phyloP scores from a whole-genome alignment of 2,113 vertebrate species.

The Echinops telfairi region DNA sequence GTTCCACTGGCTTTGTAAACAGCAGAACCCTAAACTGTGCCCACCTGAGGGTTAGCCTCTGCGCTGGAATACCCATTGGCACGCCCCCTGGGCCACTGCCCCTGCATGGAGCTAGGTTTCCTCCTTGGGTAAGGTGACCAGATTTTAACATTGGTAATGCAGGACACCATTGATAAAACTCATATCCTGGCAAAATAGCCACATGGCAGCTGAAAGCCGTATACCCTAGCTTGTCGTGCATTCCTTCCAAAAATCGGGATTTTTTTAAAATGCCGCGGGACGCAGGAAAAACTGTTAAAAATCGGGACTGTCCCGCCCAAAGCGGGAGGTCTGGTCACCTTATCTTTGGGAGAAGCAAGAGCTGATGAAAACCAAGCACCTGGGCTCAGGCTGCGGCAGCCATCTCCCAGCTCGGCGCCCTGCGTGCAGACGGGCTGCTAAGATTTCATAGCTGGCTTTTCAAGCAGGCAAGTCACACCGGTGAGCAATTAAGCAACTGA shows the following conservation, averaged over 20 bases:
- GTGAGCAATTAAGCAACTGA: conserved; percentile 48
- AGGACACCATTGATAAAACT: too few relatives aligned
- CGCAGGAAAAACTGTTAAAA: too few relatives aligned
- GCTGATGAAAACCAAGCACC: not conserved
- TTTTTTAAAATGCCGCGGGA: too few relatives aligned
- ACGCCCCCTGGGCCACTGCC: rapidly evolving
- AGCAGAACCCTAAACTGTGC: not conserved
- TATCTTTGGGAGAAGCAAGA: not conserved
- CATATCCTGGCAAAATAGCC: too few relatives aligned
- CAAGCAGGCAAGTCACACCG: conserved; percentile 18
- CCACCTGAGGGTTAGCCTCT: not conserved
- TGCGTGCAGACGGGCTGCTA: not conserved
- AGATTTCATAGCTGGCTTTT: conserved; percentile 60
- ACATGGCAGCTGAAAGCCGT: too few relatives aligned
- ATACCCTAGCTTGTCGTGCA: too few relatives aligned
- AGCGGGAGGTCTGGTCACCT: too few relatives aligned
- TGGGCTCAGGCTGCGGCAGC: not conserved
- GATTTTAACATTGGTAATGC: too few relatives aligned
- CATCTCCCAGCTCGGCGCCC: not conserved
- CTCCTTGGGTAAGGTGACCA: not conserved
- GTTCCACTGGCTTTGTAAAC: conserved; percentile 12
- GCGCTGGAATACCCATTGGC: not conserved
- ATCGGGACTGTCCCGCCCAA: too few relatives aligned
- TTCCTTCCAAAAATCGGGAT: too few relatives aligned
- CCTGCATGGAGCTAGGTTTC: not conserved